Conservation (phyloP, 2,113 vertebrate species). For the Rhineura floridana region DNA sequence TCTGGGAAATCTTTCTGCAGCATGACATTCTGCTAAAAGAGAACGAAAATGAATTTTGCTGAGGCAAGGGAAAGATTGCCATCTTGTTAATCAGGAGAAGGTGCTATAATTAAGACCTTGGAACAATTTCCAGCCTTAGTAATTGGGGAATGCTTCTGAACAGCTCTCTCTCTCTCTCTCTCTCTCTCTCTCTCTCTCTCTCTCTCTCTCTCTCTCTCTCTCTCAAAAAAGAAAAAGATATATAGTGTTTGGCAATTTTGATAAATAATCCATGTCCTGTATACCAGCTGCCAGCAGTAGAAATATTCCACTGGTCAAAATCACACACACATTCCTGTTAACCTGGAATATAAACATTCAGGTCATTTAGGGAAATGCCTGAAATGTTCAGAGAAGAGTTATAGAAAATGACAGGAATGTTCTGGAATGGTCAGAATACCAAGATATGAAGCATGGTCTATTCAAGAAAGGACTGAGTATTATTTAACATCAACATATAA, state of each 20-base stretch:
- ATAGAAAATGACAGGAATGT: background rate
- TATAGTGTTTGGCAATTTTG: constrained; percentile 31
- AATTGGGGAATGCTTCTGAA: constrained; percentile 51
- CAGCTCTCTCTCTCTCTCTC: too few relatives aligned
- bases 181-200: too few relatives aligned
- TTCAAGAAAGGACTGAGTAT: background rate
- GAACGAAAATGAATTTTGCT: constrained; percentile 49
- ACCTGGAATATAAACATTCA: background rate
- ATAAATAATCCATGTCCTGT: constrained; percentile 43
- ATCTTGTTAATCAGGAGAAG: constrained; percentile 48
- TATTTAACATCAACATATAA: background rate
- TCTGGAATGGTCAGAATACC: background rate
- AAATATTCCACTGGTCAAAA: constrained; percentile 9
- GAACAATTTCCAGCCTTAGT: constrained; percentile 46
- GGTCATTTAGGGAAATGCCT: background rate
- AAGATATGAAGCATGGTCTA: background rate
- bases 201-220: too few relatives aligned
- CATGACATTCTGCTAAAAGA: background rate
- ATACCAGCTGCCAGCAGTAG: background rate
- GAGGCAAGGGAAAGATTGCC: constrained; percentile 26
- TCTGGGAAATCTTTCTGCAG: constrained; percentile 30
- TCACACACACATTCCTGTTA: background rate
- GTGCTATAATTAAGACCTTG: constrained; percentile 37
- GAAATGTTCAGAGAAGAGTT: background rate
- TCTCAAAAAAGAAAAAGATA: constrained; percentile 45